Conservation (phyloP, 2,113 vertebrate species). For the Leiothrix lutea region DNA sequence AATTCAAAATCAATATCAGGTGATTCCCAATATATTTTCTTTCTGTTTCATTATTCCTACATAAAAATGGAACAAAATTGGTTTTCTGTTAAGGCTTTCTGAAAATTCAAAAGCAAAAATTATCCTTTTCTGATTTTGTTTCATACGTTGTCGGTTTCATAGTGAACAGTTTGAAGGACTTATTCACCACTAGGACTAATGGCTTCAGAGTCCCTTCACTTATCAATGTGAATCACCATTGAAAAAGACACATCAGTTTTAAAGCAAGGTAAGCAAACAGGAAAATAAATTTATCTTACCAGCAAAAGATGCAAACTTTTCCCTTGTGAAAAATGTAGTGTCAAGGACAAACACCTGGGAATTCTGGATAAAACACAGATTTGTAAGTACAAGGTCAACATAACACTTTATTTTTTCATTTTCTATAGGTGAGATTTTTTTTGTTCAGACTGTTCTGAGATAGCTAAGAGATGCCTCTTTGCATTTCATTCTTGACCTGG, state of each 20-base stretch:
- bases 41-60: not conserved
- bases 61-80: not conserved
- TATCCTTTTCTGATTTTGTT: not conserved
- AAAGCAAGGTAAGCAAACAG: not conserved
- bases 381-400: not conserved
- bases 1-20: not conserved
- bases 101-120: not conserved
- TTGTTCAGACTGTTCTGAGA: not conserved
- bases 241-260: not conserved
- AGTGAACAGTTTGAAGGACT: not conserved
- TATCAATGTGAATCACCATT: fast-evolving
- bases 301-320: not conserved
- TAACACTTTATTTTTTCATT: not conserved
- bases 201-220: not conserved
- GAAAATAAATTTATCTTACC: not conserved
- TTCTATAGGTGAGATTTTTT: not conserved
- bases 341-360: not conserved
- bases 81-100: not conserved
- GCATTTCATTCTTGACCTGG: not conserved
- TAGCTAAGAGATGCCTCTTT: not conserved
- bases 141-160: not conserved
- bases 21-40: not conserved
- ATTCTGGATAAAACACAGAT: not conserved
- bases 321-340: not conserved
- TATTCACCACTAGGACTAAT: not conserved